A percentile compares a stretch with the other conserved stretches of the same genome.
These are phyloP conservation scores for Hoplostethus atlanticus DNA, from an alignment of 2,797 vertebrate genomes.

Conservation along the genomic window DNA sequence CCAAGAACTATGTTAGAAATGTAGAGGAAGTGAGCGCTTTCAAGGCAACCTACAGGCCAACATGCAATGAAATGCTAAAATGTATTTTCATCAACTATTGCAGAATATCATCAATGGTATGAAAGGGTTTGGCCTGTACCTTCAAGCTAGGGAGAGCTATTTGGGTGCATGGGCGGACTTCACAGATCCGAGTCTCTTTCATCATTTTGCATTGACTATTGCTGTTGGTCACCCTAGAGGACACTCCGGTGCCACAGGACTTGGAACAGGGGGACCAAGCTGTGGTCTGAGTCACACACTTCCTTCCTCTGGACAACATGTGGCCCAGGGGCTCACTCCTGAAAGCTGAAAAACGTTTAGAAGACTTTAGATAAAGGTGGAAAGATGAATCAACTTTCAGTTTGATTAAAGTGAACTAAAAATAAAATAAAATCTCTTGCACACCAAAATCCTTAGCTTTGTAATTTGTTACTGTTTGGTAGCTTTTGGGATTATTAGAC, in stretches of 20 bases:
- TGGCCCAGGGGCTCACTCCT: slow-evolving; percentile 73
- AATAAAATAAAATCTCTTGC: too few relatives aligned
- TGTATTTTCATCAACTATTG: not conserved
- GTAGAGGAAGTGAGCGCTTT: not conserved
- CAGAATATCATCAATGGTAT: not conserved
- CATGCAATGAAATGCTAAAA: too few relatives aligned
- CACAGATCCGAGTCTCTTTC: slow-evolving; percentile 90
- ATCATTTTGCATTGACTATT: slow-evolving; percentile 87
- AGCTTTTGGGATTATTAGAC: too few relatives aligned
- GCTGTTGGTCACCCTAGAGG: slow-evolving; percentile 87
- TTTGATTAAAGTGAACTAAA: too few relatives aligned
- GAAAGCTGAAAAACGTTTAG: slow-evolving; percentile 78
- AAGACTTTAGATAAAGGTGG: too few relatives aligned
- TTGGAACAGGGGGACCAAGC: slow-evolving; percentile 93
- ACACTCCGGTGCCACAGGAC: slow-evolving; percentile 89
- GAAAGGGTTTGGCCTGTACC: slow-evolving; percentile 67
- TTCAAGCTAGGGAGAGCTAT: slow-evolving; percentile 78
- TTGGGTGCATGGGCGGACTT: slow-evolving; percentile 89
- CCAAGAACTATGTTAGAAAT: slow-evolving; percentile 11
- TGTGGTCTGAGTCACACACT: slow-evolving; percentile 89
- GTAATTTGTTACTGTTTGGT: too few relatives aligned
- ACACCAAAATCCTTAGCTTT: too few relatives aligned
- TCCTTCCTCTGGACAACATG: slow-evolving; percentile 75
- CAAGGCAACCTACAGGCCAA: not conserved
- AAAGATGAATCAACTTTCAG: not conserved